phyloP scores from a whole-genome alignment of 2,113 vertebrate species.

The Haplochromis vanheusdeni region DNA sequence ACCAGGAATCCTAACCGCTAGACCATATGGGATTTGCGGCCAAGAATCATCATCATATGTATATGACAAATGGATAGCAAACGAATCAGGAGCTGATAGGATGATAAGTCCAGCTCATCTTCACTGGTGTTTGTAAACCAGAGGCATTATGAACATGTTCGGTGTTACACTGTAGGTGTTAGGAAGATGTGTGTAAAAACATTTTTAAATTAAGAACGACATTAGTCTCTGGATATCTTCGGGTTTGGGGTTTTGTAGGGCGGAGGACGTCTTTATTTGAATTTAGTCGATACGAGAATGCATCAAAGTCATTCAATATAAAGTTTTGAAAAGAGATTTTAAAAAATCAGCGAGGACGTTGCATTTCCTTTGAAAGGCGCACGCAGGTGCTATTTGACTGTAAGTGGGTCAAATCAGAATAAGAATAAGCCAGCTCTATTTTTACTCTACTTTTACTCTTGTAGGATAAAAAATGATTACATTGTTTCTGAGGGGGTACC shows the following conservation, averaged over 20 bases:
- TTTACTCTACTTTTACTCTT: not conserved
- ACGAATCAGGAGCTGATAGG: not conserved
- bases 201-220: not conserved
- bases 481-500: not conserved
- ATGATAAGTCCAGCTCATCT: not conserved
- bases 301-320: not conserved
- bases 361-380: constrained; percentile 19
- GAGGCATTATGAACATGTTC: not conserved
- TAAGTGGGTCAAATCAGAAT: not conserved
- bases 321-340: not conserved
- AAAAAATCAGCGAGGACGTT: not conserved
- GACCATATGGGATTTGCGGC: constrained; percentile 80
- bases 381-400: constrained; percentile 43
- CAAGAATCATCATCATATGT: accelerated
- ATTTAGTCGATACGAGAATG: not conserved
- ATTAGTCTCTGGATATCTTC: not conserved
- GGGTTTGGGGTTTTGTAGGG: not conserved
- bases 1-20: constrained; percentile 93
- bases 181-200: not conserved
- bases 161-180: not conserved
- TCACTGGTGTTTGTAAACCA: not conserved
- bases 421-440: not conserved
- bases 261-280: not conserved
- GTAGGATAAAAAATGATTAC: not conserved
- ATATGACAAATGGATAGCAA: not conserved